These are phyloP conservation scores for Erinaceus europaeus DNA, from an alignment of 2,113 vertebrate genomes.

Conservation along the genomic window DNA sequence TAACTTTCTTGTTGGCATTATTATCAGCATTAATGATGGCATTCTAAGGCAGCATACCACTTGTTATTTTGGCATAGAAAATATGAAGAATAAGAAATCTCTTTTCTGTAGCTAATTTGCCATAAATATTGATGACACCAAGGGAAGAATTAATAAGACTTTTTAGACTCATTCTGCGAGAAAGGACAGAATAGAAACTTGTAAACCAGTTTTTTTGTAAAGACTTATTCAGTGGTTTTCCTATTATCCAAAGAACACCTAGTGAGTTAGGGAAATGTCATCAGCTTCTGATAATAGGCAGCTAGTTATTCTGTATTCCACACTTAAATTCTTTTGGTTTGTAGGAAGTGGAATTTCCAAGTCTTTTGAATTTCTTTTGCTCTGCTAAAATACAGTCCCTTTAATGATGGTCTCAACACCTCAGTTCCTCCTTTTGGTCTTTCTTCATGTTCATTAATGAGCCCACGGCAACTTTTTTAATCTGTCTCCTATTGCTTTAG, in stretches of 20 bases:
- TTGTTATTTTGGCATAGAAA: conserved; percentile 33
- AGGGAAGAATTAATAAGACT: background rate
- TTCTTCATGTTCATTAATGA: background rate
- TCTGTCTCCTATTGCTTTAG: background rate
- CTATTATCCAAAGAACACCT: background rate
- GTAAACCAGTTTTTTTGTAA: background rate
- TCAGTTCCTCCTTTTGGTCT: background rate
- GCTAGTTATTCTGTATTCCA: background rate
- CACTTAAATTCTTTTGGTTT: background rate
- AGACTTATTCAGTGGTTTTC: background rate
- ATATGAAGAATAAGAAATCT: background rate
- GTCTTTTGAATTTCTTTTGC: conserved; percentile 10
- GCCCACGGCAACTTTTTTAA: background rate
- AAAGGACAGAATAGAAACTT: background rate
- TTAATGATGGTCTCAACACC: background rate
- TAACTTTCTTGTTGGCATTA: background rate
- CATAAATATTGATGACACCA: background rate
- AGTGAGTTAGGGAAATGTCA: background rate
- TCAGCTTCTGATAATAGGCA: background rate
- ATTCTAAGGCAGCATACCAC: background rate
- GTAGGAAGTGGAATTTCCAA: background rate
- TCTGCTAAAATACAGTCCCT: background rate
- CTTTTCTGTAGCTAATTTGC: conserved; percentile 27
- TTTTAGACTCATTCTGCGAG: background rate
- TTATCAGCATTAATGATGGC: background rate